These are phyloP conservation scores for Hirtodrosophila duncani DNA, from an alignment of 2,888 invertebrate species.

Conservation along the genomic window DNA sequence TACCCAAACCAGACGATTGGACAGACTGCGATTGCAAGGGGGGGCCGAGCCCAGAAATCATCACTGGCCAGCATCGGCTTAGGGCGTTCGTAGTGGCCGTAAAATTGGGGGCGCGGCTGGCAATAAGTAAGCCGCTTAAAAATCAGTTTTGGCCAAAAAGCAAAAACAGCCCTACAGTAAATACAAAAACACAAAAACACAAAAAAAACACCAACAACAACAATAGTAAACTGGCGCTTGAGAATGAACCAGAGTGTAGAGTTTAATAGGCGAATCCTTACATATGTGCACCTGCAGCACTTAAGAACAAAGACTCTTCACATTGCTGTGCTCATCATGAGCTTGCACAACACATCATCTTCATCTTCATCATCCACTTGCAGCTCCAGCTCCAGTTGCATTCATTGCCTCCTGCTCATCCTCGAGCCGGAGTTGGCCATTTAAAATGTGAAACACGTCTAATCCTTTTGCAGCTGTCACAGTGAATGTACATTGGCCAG, in stretches of 20 bases:
- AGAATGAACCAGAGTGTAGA: not conserved
- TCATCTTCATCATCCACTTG: constrained; percentile 9
- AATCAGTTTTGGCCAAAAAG: constrained; percentile 54
- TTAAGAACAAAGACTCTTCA: no score
- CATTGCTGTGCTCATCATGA: no score
- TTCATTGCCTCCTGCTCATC: no score
- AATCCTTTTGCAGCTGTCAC: constrained; percentile 76
- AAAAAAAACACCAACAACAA: constrained; percentile 19
- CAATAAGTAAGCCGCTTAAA: constrained; percentile 66
- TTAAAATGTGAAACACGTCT: constrained; percentile 75
- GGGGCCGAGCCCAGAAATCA: no score
- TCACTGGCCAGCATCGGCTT: no score
- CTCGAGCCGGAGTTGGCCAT: constrained; percentile 31
- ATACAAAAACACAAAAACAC: constrained; percentile 17
- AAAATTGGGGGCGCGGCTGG: constrained; percentile 7
- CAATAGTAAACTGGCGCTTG: constrained; percentile 17
- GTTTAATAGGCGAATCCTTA: no score
- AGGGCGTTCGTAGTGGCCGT: constrained; percentile 2
- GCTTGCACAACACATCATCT: no score
- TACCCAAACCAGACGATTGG: constrained; percentile 54
- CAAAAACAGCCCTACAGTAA: constrained; percentile 16
- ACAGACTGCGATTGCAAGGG: constrained; percentile 1
- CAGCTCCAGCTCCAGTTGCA: no score
- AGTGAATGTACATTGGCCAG: constrained; percentile 51
- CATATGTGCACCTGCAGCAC: no score